Base-by-base conservation (phyloP, 2,113 vertebrate genomes). In the Probosciger aterrimus region DNA sequence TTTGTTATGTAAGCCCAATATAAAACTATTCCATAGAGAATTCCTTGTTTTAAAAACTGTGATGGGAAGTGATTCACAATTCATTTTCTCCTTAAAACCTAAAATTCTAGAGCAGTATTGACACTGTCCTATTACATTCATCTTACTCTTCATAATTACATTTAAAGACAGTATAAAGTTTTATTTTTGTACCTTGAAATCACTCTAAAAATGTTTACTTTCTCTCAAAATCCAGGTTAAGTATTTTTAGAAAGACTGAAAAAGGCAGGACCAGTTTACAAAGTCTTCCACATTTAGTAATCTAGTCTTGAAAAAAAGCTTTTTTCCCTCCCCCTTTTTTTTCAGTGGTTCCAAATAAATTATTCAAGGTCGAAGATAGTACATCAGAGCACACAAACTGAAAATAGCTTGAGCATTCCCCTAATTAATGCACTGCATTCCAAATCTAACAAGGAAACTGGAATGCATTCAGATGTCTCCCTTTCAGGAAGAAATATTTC, bases 351-450 rank as follows among this genome's bases (percentile, higher is more conserved):
- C 67, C 27, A 43, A 68, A 76, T 19, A 93, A 95, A 96, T 74
- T 74, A 81, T 78, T 93, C 79, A 93, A 92, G 76, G 93, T 96
- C 73, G 71, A 64, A n/a, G 31, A 71, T 3, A 86, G 64, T n/a
- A 60, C 53, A 70, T 47, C 11, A 62, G 37, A 64, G 37, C 28
- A 67, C n/a, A 76, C 7, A 77, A 10, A 89, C 14, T 82, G 57
- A 95, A 93, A 95, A 95, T 15, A 94, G 71, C 27, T 64, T 93
- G 30, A 0, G 1, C 15, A 6, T 78, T 90, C 82, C 15, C 35
- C 43, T 59, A 93, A 75, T 53, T 82, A 93, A 93, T 19, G 7
- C 63, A 62, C 9, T 44, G 52, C 50, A 92, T 86, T 96, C 82
- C 76, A 83, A 88, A 78, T 94, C 43, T 75, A 90, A 86, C 63